These are phyloP conservation scores for Plecotus auritus DNA, from an alignment of 2,113 vertebrate genomes.

Conservation along the genomic window DNA sequence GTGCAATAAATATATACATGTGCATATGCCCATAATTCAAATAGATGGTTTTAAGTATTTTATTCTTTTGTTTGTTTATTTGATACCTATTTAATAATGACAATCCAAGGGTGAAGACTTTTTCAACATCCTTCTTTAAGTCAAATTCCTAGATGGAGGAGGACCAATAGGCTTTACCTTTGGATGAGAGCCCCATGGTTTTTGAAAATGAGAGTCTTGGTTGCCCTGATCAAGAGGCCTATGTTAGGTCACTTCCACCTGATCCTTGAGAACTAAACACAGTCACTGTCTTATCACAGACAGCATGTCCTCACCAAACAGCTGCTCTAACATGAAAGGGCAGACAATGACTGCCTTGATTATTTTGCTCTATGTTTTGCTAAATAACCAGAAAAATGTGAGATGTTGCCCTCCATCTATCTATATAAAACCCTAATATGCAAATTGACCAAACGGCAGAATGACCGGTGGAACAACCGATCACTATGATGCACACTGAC, in stretches of 20 bases:
- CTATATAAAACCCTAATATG: too few species aligned
- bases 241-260: background rate
- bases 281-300: background rate
- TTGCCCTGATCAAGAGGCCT: background rate
- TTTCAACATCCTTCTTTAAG: background rate
- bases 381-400: slow-evolving; percentile 59
- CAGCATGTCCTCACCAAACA: background rate
- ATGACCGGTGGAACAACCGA: too few species aligned
- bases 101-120: background rate
- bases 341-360: background rate
- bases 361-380: slow-evolving; percentile 22
- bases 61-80: background rate
- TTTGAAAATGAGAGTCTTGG: background rate
- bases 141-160: background rate
- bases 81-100: background rate
- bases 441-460: too few species aligned
- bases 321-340: background rate
- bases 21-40: background rate
- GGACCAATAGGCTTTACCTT: background rate
- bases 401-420: background rate
- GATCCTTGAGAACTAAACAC: background rate
- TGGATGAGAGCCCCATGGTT: background rate
- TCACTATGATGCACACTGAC: too few species aligned
- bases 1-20: background rate
- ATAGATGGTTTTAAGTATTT: background rate